Evolutionary conservation across 2,888 invertebrate genomes (phyloP), one percentile per base, ranked within the genome.

Genomic region (Melieria omissa): DNA sequence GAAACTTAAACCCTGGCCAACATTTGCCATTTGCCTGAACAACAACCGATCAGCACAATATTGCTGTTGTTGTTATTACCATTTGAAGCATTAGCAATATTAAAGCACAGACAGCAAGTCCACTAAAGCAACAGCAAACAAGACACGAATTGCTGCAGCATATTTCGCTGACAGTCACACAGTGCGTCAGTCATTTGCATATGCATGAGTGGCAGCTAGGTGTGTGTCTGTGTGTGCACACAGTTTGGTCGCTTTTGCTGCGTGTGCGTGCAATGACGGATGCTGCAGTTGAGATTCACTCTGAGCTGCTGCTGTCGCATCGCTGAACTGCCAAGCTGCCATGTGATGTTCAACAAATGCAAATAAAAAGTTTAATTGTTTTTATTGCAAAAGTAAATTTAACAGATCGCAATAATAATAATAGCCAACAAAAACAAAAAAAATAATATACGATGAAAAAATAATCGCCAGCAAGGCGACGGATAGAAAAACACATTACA

Each of bases 291-390:
- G 29, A 14, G 8, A 55, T 12, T 14, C n/a, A 7, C 29, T 55
- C 12, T 14, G n/a, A 42, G 12, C 42, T 7, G 5, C 12, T n/a
- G 44, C 29, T 12, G 58, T 6, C n/a, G 4, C 1, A n/a, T n/a
- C 4, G 8, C 3, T 12, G 44, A 10, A 45, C 4, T 12, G 9
- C 46, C 46, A 9, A 47, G 55, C 4, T 46, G 57, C 57, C 57
- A 58, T 66, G 55, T 57, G 55, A 41, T 29, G 65, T 57, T 47
- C 58, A 66, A 66, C 58, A 41, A 66, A 66, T 66, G 45, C 29
- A 66, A 66, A 66, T 65, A 66, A 66, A 66, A 66, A 66, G 57
- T 66, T 66, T 57, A 57, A 66, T 66, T 66, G 46, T 66, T 66
- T 66, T 66, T 66, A 66, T 66, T 66, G 57, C 55, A 16, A 65